Conservation (phyloP, 2,113 vertebrate species). For the Nipponia nippon region DNA sequence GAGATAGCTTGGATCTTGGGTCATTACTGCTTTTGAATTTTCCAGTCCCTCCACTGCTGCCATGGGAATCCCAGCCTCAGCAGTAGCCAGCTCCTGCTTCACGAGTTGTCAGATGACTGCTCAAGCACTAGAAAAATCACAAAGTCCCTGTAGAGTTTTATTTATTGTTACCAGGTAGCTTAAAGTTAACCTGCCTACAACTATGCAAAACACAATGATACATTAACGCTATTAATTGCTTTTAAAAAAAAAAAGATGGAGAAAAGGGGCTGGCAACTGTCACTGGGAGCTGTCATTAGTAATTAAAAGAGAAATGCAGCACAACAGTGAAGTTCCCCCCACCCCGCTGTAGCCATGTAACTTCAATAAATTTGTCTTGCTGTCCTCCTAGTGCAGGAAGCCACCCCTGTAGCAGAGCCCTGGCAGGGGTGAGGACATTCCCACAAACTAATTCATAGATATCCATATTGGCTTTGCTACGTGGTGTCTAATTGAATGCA, state of each 20-base stretch:
- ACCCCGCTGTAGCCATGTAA: not conserved
- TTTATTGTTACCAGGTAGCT: not conserved
- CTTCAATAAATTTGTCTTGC: not conserved
- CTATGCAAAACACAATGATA: not conserved
- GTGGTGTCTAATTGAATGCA: accelerated
- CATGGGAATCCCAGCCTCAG: not conserved
- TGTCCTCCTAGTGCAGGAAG: not conserved
- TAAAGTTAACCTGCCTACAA: not conserved
- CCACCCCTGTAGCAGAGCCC: not conserved
- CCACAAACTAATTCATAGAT: not conserved
- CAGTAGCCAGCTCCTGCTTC: not conserved
- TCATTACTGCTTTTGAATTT: not conserved
- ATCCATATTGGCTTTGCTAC: accelerated
- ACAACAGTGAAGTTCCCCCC: not conserved
- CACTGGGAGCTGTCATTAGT: not conserved
- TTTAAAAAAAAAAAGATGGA: too few species aligned
- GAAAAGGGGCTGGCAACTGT: not conserved
- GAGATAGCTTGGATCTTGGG: not conserved
- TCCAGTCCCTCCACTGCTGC: accelerated
- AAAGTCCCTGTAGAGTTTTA: not conserved
- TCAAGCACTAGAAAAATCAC: not conserved
- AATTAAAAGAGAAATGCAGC: not conserved
- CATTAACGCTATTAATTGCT: not conserved
- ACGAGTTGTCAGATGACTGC: not conserved
- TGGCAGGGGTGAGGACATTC: not conserved